Evolutionary conservation across 2,797 vertebrate species (phyloP), one percentile per base, ranked within the genome.

Genomic region (Eidolon dupreanum): DNA sequence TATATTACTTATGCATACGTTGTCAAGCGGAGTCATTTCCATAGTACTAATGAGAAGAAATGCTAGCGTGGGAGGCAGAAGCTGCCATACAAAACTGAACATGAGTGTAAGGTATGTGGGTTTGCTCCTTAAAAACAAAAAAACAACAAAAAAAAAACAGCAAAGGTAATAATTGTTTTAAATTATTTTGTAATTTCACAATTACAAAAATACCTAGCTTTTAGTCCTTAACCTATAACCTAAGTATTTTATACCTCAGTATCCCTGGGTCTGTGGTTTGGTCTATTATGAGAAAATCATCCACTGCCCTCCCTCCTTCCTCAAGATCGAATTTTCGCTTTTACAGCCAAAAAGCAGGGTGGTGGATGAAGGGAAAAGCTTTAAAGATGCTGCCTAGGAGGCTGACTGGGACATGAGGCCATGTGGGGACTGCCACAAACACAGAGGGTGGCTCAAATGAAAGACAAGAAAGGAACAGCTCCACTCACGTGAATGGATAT

Each of bases 211-310:
- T 41, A 92, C 94, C 88, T 93, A 97, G 86, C 90, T 86, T n/a
- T 93, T 94, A 85, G 83, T 97, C 93, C 94, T 97, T 97, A 97
- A 97, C 97, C 97, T 98, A 93, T 97, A 97, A 96, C 96, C 95
- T 97, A 89, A 84, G 90, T 98, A 95, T 98, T 88, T 90, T 97
- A 97, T 97, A 97, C 86, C 94, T 98, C 96, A 93, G 83, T 95
- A 97, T 97, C 93, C 81, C 90, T 96, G 97, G 81, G 89, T 96
- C 97, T 79, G 97, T 92, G 94, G 95, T 97, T 98, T 97, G 90
- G 91, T 98, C 97, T 97, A 77, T 97, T 97, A 97, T 90, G 94
- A 97, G 97, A 98, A 98, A 97, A 96, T 0, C 1, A 95, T 94
- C 38, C 26, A 73, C 84, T 73, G 97, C 81, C 4, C 96, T 66